These are phyloP conservation scores for Mycogona germanica DNA, from an alignment of 2,888 invertebrate genomes.

Conservation along the genomic window DNA sequence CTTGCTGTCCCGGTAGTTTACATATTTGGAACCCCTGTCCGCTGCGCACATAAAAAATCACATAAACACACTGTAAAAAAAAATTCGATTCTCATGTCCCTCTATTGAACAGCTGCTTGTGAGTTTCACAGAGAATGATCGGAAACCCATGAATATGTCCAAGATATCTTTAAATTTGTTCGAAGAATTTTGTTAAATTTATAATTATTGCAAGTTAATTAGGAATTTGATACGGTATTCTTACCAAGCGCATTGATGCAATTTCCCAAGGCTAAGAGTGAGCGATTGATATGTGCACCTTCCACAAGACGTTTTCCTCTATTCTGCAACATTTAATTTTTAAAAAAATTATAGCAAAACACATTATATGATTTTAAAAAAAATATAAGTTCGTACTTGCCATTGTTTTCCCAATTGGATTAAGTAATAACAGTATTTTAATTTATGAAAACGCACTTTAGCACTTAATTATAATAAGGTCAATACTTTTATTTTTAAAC, in stretches of 20 bases:
- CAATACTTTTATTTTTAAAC: too few species aligned
- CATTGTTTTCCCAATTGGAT: too few species aligned
- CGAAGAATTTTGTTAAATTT: too few species aligned
- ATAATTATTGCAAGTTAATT: too few species aligned
- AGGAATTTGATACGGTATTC: not conserved
- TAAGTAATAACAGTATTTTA: too few species aligned
- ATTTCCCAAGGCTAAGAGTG: conserved; percentile 74
- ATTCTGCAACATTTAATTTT: conserved; percentile 39
- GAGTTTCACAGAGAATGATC: not conserved
- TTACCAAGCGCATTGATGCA: conserved; percentile 80
- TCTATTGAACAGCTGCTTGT: not conserved
- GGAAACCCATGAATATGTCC: not conserved
- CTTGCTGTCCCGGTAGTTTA: conserved; percentile 93
- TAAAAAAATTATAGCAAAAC: too few species aligned
- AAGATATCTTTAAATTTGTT: too few species aligned
- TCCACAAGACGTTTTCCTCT: conserved; percentile 76
- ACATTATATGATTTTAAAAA: too few species aligned
- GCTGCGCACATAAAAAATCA: too few species aligned
- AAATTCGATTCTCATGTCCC: not conserved
- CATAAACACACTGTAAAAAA: conserved; percentile 11
- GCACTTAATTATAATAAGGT: too few species aligned
- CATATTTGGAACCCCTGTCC: conserved; percentile 44
- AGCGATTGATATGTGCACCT: conserved; percentile 83
- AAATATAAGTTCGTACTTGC: too few species aligned
- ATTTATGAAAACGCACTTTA: too few species aligned